Base-by-base conservation (phyloP, 2,888 invertebrate species). In the Ferrisia virgata region DNA sequence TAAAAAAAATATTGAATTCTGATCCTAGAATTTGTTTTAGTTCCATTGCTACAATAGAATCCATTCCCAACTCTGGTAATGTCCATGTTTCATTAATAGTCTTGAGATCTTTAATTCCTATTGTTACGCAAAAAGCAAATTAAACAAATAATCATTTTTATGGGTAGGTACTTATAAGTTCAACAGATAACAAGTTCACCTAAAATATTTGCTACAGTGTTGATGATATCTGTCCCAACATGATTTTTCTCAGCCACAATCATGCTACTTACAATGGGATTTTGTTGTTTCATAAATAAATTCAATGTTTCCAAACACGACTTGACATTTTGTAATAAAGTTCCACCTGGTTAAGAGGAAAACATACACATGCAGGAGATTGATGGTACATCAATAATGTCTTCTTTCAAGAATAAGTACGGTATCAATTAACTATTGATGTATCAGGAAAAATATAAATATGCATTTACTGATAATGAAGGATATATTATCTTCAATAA, bases 21-120 rank as follows among this genome's bases (percentile, higher is more conserved):
- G 96, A 91, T 88, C 97, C 97, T 1, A 97, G 89, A 0, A 94
- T 94, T 89, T 97, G 97, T 87, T 97, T 97, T 86, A 99, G 96
- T 89, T 99, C 98, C 0, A 97, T 96, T 0, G 95, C 96, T 96
- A 97, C 97, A 90, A 98, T 93, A 1, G 98, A 98, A 89, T 99
- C 98, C 93, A 99, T 95, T 43, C 98, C 98, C 86, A 98, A 90
- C 88, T 98, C 98, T 0, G 96, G 94, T 1, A 99, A 90, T 0
- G 93, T 92, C 0, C 93, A 91, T 87, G 93, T 92, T 85, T 92
- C 91, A 69, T 93, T 93, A 0, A 93, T 91, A 0, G 91, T 92
- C 89, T 93, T 94, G 87, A 92, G 88, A 87, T 94, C 93, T 86
- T 92, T 91, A 86, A 93, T 90, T 4, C 69, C 69, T 69, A 28